These are phyloP conservation scores for Diabrotica virgifera DNA, from an alignment of 1,140 invertebrate species.

Conservation along the genomic window DNA sequence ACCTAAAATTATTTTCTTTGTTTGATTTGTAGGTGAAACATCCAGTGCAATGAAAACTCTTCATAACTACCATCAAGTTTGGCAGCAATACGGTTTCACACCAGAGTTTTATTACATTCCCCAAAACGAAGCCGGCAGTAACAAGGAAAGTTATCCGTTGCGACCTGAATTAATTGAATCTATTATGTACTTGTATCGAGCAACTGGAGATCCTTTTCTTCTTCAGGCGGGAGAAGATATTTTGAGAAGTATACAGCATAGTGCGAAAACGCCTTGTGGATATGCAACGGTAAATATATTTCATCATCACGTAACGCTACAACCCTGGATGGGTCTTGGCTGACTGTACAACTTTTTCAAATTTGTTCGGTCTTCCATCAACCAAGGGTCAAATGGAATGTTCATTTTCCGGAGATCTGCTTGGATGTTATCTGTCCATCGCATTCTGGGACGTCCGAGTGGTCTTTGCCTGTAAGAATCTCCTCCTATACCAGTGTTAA, in stretches of 20 bases:
- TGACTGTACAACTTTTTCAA: too few relatives aligned
- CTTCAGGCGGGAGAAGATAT: slow-evolving; percentile 89
- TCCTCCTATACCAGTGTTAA: too few relatives aligned
- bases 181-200: slow-evolving; percentile 93
- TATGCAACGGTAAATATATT: slow-evolving; percentile 84
- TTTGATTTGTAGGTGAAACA: slow-evolving; percentile 70
- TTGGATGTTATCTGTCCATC: too few relatives aligned
- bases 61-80: slow-evolving; percentile 94
- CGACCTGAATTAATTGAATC: slow-evolving; percentile 95
- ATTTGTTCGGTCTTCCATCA: too few relatives aligned
- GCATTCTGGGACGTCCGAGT: too few relatives aligned
- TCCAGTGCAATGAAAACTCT: slow-evolving; percentile 88
- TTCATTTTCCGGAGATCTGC: too few relatives aligned
- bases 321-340: too few relatives aligned
- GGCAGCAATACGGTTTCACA: slow-evolving; percentile 94
- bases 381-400: too few relatives aligned
- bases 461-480: too few relatives aligned
- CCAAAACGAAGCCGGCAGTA: slow-evolving; percentile 75
- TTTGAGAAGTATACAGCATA: slow-evolving; percentile 83
- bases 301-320: neutral
- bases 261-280: slow-evolving; percentile 89
- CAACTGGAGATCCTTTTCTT: slow-evolving; percentile 88
- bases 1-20: too few relatives aligned
- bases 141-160: slow-evolving; percentile 91
- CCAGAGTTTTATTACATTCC: slow-evolving; percentile 97